Evolutionary conservation across 2,888 invertebrate species (phyloP), one percentile per base, ranked within the genome.

Genomic region (Frankliniella intonsa): DNA sequence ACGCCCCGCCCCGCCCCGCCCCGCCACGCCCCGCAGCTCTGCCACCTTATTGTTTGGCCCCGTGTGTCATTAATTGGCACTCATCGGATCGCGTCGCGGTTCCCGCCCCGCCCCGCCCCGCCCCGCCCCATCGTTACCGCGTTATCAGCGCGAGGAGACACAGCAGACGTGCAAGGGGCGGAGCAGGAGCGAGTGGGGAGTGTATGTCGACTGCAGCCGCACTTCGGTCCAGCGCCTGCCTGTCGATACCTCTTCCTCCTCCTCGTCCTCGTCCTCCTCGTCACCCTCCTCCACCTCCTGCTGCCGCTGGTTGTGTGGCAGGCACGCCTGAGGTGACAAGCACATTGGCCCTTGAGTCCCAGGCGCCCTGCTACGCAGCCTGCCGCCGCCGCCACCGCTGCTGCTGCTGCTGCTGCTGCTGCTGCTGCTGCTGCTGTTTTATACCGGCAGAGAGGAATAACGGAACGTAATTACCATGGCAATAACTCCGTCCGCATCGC

Each of bases 231-330:
- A 10, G 25, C 69, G 69, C 69, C 25, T 76, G 9, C 17, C 55
- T 55, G 17, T 55, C 55, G 55, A 55, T 55, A 19, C 55, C 84
- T 81, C 84, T 84, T 83, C 84, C 82, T 83, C 85, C 83, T 25
- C 51, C n/a, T n/a, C 22, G 62, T 55, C 82, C 80, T 12, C 51
- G 51, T 12, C 51, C 51, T 9, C 55, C 55, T 17, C 55, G 55
- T 55, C 11, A 55, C 55, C 55, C 84, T 81, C 84, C 84, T 83
- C 84, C 82, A 83, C 85, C 83, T 25, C 38, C 38, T 38, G 38
- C 38, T 38, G 38, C 2, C 5, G 38, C 38, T 38, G 38, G 38
- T 38, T 38, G 38, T 38, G 38, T 38, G 38, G 38, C 38, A 38
- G 55, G 14, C 55, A 55, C 55, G 55, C 55, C 17, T 55, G 55